Base-by-base conservation (phyloP, 1,140 invertebrate species). In the Cydia splendana region DNA sequence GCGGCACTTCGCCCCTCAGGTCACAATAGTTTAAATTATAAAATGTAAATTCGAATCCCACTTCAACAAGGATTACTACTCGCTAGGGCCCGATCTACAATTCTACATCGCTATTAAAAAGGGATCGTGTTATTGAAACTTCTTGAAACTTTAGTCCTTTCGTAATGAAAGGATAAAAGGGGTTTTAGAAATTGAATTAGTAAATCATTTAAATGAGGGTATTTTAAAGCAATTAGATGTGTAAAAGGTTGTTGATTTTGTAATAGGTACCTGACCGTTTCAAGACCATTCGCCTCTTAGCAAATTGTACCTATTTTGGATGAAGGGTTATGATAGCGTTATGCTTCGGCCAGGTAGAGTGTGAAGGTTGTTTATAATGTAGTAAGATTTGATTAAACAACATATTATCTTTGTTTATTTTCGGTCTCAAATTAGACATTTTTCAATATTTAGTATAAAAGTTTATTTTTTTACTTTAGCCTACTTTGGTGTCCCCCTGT, bases 151-250 rank as follows among this genome's bases (percentile, higher is more conserved):
- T 24, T 24, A 10, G 57, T 12, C 57, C 18, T 62, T 62, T 62
- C 20, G n/a, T 62, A 62, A 10, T 62, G 5, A 10, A 24, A 24
- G 57, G 57, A 62, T 62, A 12, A 62, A 62, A 62, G 57, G 57
- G 57, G 9, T 24, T 62, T 12, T 62, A 62, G 18, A 62, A 24
- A 62, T 62, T 62, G 57, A 62, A 62, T 62, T 24, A 62, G 57
- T 62, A 62, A 62, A 62, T 62, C 9, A 62, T 62, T 24, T 62
- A 62, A 62, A 62, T 62, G 18, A 62, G 57, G 57, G 20, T 62
- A 62, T 20, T 62, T 62, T 62, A 62, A 62, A 62, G 57, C 57
- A 62, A 62, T 62, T 62, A 62, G 57, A 24, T 62, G 57, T 62
- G 7, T 62, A 62, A n/a, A 18, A 24, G 57, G 20, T 62, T 24